A percentile compares a stretch with the other conserved stretches of the same genome.
phyloP scores from a whole-genome alignment of 2,797 vertebrate species.

The Acropternis orthonyx region DNA sequence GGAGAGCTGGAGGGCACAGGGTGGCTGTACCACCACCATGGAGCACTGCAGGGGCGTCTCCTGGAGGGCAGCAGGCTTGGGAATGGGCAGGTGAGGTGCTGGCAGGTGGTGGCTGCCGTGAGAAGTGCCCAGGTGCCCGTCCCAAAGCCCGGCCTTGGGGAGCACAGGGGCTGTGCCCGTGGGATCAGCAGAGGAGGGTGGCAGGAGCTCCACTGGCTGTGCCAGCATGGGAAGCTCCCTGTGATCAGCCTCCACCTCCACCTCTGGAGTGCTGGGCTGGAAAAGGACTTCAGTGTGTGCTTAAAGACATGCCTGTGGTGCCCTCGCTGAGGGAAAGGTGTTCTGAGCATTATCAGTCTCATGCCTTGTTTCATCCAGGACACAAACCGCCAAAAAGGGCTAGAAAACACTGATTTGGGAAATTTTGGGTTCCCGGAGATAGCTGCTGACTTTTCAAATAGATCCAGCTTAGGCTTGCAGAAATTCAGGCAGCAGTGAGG shows the following conservation, averaged over 20 bases:
- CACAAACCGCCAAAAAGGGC: not conserved
- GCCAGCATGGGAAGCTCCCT: not conserved
- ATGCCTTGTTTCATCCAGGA: not conserved
- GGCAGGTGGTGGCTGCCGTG: rapidly evolving
- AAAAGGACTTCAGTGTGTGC: not conserved
- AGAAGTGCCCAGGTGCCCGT: not conserved
- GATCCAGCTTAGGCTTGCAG: not conserved
- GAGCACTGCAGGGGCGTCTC: not conserved
- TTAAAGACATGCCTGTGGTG: not conserved
- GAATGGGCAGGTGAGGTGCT: not conserved
- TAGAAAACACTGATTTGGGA: not conserved
- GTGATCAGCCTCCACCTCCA: not conserved
- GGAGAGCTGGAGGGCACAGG: not conserved
- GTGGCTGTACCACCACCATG: not conserved
- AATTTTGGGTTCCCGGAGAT: not conserved
- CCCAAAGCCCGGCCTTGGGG: not conserved
- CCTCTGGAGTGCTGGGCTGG: not conserved
- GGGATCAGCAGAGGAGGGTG: not conserved
- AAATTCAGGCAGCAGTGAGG: not conserved
- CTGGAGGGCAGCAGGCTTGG: not conserved
- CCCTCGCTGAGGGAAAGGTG: not conserved
- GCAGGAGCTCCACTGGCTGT: not conserved
- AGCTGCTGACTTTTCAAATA: not conserved
- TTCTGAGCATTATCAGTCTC: not conserved
- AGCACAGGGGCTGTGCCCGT: rapidly evolving